A percentile compares a stretch with the other conserved stretches of the same genome.
These are phyloP conservation scores for Bagarius yarrelli DNA, from an alignment of 2,113 vertebrate species.

Conservation along the genomic window DNA sequence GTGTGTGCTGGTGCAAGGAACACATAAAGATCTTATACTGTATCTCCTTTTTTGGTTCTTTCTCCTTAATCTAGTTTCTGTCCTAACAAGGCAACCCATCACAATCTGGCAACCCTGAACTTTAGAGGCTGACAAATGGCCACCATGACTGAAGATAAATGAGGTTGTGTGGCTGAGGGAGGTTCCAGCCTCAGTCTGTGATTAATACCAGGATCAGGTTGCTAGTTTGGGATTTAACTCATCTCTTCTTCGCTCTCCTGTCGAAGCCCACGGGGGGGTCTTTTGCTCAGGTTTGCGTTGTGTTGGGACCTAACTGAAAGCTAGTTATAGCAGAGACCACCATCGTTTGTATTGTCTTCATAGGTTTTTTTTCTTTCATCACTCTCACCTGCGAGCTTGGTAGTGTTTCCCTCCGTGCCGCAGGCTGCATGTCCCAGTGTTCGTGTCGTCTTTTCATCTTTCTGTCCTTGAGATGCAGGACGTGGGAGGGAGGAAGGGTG, in stretches of 20 bases:
- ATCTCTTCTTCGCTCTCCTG: constrained; percentile 60
- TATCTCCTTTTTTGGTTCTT: too few relatives aligned
- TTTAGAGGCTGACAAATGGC: constrained; percentile 67
- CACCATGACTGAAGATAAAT: constrained; percentile 68
- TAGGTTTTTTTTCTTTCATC: constrained; percentile 56
- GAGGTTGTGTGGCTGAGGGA: constrained; percentile 66
- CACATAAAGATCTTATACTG: too few relatives aligned
- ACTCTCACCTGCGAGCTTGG: constrained; percentile 54
- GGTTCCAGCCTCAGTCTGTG: constrained; percentile 73
- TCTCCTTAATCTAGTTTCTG: not conserved
- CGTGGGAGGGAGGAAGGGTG: not conserved
- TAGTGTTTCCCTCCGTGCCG: not conserved
- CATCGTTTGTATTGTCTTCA: constrained; percentile 67
- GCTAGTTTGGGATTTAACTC: constrained; percentile 67
- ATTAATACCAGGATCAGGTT: constrained; percentile 76
- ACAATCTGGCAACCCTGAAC: constrained; percentile 43
- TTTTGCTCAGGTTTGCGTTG: constrained; percentile 48
- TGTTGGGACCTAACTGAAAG: constrained; percentile 62
- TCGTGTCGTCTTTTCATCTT: constrained; percentile 5
- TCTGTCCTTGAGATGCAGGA: not conserved
- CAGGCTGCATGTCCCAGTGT: not conserved
- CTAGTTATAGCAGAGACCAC: constrained; percentile 71
- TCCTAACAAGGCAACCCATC: not conserved
- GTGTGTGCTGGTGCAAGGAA: too few relatives aligned
- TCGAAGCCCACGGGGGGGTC: constrained; percentile 30